A percentile compares a stretch with the other conserved stretches of the same genome.
phyloP scores from a whole-genome alignment of 2,797 vertebrate genomes.

The Takifugu rubripes region DNA sequence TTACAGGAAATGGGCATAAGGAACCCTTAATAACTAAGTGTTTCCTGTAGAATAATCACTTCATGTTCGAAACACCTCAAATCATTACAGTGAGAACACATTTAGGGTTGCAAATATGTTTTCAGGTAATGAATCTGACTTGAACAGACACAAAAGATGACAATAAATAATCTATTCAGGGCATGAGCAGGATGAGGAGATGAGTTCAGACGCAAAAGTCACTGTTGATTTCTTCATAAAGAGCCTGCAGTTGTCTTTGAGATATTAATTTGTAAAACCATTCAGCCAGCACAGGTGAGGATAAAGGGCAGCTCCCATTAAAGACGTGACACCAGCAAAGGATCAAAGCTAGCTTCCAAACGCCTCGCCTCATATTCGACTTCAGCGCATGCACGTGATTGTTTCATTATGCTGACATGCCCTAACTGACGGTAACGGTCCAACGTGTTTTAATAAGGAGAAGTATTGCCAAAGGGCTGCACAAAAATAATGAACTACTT shows the following conservation, averaged over 20 bases:
- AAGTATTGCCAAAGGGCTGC: conserved; percentile 24
- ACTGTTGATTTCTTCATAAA: conserved; percentile 1
- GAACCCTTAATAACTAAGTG: too few species aligned
- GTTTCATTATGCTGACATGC: conserved; percentile 18
- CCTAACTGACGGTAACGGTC: conserved; percentile 33
- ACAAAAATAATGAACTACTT: conserved; percentile 47
- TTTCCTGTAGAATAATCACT: too few species aligned
- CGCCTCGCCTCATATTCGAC: not conserved
- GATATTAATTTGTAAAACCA: too few species aligned
- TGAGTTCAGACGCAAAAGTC: conserved; percentile 18
- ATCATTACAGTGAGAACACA: too few species aligned
- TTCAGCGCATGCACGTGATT: conserved; percentile 10
- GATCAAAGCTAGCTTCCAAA: not conserved
- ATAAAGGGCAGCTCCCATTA: not conserved
- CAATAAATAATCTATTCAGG: conserved; percentile 8
- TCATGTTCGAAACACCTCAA: too few species aligned
- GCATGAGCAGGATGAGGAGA: conserved; percentile 38
- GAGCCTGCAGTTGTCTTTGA: too few species aligned
- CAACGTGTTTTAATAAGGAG: conserved; percentile 40
- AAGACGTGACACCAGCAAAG: not conserved
- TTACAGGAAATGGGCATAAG: too few species aligned
- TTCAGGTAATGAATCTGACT: too few species aligned
- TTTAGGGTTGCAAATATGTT: too few species aligned
- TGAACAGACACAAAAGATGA: too few species aligned
- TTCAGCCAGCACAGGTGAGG: conserved; percentile 8